These are phyloP conservation scores for Polypterus senegalus DNA, from an alignment of 2,113 vertebrate species.

Conservation along the genomic window DNA sequence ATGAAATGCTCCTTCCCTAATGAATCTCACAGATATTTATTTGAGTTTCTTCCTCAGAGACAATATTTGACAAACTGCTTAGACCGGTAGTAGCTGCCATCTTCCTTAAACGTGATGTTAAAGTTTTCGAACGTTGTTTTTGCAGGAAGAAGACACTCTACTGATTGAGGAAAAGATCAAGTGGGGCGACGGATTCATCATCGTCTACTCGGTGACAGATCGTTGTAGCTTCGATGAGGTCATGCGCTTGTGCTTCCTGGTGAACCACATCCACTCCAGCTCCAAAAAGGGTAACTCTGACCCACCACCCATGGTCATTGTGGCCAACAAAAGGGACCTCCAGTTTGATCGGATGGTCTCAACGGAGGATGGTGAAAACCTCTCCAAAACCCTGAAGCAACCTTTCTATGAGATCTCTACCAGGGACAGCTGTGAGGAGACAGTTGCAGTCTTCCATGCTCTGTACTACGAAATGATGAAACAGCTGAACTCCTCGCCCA, in stretches of 20 bases:
- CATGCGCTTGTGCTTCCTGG: constrained; percentile 56
- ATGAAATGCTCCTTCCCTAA: too few relatives aligned
- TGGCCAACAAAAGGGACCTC: constrained; percentile 62
- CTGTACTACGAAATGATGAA: constrained; percentile 44
- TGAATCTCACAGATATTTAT: too few relatives aligned
- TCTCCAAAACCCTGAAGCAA: constrained; percentile 50
- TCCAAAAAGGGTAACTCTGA: constrained; percentile 31
- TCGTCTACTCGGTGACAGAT: constrained; percentile 61
- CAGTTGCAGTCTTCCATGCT: constrained; percentile 38
- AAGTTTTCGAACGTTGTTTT: neutral
- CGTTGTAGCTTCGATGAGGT: constrained; percentile 63
- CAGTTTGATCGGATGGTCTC: constrained; percentile 62
- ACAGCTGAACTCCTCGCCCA: constrained; percentile 42
- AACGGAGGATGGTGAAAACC: constrained; percentile 38
- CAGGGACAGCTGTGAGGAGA: constrained; percentile 57
- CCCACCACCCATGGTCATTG: constrained; percentile 45
- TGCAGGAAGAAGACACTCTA: constrained; percentile 58
- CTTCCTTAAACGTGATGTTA: too few relatives aligned
- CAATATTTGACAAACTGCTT: too few relatives aligned
- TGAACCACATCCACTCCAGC: constrained; percentile 49
- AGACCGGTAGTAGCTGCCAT: too few relatives aligned
- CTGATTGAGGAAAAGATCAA: constrained; percentile 66
- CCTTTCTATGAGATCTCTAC: constrained; percentile 54
- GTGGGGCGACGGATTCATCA: constrained; percentile 55
- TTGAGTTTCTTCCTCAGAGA: too few relatives aligned